phyloP scores from a whole-genome alignment of 2,797 vertebrate species.

The Tauraco hartlaubi region DNA sequence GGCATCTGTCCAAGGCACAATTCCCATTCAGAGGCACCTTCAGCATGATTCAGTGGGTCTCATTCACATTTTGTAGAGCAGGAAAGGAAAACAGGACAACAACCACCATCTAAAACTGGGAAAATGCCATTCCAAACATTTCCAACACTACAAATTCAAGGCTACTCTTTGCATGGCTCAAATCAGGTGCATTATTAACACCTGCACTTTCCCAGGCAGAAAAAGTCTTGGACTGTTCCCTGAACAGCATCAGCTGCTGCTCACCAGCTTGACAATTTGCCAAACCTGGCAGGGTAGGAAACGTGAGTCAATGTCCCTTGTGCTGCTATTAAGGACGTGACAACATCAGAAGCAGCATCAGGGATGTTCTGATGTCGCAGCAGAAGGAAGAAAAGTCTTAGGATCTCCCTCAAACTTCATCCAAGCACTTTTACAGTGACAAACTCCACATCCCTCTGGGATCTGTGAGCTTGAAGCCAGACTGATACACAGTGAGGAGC shows the following conservation, averaged over 20 bases:
- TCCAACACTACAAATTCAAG: background rate
- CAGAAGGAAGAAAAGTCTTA: background rate
- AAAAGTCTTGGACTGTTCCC: background rate
- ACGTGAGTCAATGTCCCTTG: background rate
- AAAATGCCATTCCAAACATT: background rate
- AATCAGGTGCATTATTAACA: background rate
- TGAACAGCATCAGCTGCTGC: background rate
- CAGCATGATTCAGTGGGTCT: background rate
- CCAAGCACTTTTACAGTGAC: background rate
- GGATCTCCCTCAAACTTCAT: background rate
- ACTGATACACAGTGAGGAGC: background rate
- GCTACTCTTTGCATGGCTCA: background rate
- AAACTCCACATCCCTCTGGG: background rate
- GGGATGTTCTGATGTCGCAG: background rate
- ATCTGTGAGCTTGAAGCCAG: background rate
- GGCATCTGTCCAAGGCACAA: background rate
- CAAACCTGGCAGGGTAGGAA: background rate
- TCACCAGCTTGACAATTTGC: background rate
- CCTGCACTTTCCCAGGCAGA: background rate
- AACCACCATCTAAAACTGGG: background rate
- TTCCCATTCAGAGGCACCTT: background rate
- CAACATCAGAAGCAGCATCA: background rate
- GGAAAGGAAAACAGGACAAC: background rate
- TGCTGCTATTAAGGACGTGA: background rate
- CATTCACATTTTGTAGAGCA: background rate